Evolutionary conservation across 2,888 invertebrate species (phyloP).

Genomic region (Papilio gigon): DNA sequence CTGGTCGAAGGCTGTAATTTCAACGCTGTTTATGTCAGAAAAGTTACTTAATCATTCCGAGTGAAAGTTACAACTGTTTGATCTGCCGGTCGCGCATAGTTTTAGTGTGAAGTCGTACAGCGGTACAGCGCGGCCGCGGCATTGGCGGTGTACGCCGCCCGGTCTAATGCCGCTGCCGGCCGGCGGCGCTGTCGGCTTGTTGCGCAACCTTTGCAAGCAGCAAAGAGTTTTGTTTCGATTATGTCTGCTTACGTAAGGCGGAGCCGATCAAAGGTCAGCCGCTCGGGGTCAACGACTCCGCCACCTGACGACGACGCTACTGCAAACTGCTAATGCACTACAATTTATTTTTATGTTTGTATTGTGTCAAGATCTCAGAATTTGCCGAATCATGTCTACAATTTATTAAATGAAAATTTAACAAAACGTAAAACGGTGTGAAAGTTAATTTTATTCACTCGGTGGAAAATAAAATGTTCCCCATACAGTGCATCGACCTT

Average conservation of each 20-base stretch:
- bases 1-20: neutral
- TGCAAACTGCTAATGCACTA: neutral
- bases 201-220: constrained; percentile 39
- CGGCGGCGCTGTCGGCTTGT: constrained; percentile 10
- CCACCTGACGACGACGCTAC: no score
- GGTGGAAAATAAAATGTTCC: no score
- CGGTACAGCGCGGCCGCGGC: neutral
- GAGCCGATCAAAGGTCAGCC: constrained; percentile 36
- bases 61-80: neutral
- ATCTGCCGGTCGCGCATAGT: neutral
- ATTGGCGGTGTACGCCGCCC: constrained; percentile 7
- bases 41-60: neutral
- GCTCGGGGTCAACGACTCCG: constrained; percentile 29
- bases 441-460: no score
- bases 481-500: no score
- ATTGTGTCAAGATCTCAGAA: neutral
- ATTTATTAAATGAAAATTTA: neutral
- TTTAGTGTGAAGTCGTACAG: neutral
- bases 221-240: constrained; percentile 37
- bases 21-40: neutral
- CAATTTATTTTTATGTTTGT: neutral
- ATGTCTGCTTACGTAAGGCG: constrained; percentile 30
- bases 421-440: neutral
- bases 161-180: constrained; percentile 42
- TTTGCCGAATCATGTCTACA: neutral